Conservation (phyloP, 2,113 vertebrate species). For the Meriones unguiculatus region DNA sequence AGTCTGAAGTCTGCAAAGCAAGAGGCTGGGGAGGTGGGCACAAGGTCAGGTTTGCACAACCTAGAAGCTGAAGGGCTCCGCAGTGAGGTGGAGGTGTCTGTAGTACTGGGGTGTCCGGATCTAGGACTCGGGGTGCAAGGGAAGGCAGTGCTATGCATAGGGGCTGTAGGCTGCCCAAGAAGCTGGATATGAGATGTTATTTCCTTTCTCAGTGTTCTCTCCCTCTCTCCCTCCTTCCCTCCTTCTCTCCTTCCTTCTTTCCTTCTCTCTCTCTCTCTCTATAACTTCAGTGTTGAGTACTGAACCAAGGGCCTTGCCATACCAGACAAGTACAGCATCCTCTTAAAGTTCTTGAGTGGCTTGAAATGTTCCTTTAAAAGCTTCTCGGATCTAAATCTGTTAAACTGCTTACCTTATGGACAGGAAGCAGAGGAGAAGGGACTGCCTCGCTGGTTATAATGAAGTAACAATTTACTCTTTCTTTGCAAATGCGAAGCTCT, state of each 20-base stretch:
- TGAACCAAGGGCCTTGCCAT: neutral
- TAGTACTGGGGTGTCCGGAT: neutral
- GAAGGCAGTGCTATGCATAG: rapidly evolving
- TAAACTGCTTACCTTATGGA: neutral
- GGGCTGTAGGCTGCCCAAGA: too few species aligned
- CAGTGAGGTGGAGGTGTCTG: neutral
- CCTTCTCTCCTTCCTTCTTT: neutral
- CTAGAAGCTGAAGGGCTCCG: neutral
- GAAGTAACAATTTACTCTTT: neutral
- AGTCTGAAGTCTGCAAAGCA: rapidly evolving
- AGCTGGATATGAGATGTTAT: neutral
- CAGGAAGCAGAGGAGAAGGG: neutral
- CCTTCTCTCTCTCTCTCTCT: neutral
- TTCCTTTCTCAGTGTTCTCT: neutral
- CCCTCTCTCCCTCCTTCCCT: neutral
- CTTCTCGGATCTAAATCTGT: neutral
- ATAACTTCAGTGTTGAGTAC: neutral
- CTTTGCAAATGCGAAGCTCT: neutral
- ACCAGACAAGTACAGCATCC: neutral
- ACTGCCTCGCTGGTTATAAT: neutral
- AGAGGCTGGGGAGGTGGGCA: neutral
- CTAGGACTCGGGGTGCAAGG: neutral
- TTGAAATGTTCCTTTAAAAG: neutral
- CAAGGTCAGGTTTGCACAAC: neutral
- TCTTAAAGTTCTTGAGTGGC: neutral